Evolutionary conservation across 2,888 invertebrate genomes (phyloP).

Genomic region (Embidobia sp.): DNA sequence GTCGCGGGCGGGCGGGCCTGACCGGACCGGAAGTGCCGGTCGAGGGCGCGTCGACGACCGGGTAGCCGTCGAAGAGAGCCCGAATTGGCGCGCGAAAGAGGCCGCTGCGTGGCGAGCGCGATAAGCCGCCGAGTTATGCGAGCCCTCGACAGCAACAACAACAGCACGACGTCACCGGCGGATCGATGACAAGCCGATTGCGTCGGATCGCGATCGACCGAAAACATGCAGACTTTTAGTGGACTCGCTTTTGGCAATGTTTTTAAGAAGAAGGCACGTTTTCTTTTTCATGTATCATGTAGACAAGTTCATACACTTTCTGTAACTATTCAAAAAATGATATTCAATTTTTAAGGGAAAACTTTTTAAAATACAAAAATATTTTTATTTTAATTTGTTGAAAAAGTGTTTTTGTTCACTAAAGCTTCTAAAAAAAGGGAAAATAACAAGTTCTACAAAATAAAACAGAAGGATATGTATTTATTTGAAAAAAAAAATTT

Average conservation of each 20-base stretch:
- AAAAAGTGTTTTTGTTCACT: too few species aligned
- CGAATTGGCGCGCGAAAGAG: conserved; percentile 59
- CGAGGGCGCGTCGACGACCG: conserved; percentile 48
- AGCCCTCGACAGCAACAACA: conserved; percentile 12
- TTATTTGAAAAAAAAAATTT: too few species aligned
- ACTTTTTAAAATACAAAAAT: too few species aligned
- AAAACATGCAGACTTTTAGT: conserved; percentile 77
- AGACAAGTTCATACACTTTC: background rate
- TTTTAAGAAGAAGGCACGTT: conserved; percentile 79
- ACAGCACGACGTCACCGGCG: conserved; percentile 20
- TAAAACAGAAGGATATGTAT: too few species aligned
- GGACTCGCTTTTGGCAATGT: conserved; percentile 77
- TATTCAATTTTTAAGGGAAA: background rate
- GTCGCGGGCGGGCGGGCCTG: conserved; percentile 23
- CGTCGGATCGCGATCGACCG: conserved; percentile 28
- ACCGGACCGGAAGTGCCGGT: conserved; percentile 54
- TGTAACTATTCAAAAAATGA: background rate
- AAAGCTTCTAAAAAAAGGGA: too few species aligned
- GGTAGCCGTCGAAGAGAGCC: conserved; percentile 47
- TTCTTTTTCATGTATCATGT: too few species aligned
- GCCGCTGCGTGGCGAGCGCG: conserved; percentile 28
- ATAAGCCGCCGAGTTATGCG: conserved; percentile 35
- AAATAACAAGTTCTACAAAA: too few species aligned
- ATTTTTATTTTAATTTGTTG: too few species aligned
- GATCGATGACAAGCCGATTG: conserved; percentile 44